Base-by-base conservation (phyloP, 2,113 vertebrate species). In the Limanda limanda region DNA sequence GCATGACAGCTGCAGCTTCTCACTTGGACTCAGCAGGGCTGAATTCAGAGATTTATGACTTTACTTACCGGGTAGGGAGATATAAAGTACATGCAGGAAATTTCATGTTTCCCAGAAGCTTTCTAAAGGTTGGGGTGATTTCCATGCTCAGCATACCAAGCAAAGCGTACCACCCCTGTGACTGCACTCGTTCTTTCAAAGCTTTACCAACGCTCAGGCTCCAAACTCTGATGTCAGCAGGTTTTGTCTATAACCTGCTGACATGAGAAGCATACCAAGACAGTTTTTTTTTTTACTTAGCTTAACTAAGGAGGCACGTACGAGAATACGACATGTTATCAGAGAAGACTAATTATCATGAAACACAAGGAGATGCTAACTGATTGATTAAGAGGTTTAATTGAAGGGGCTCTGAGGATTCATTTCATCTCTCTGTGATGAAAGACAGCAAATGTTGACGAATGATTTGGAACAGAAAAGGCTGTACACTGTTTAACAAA, bases 301-400 rank as follows among this genome's bases (percentile, higher is more conserved):
- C 73, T 79, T 66, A 62, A 82, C 59, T 45, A 75, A 83, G 72
- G 58, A 84, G 61, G 51, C 59, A 37, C 66, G 82, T 74, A 85
- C 78, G 84, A 80, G 45, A 90, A 17, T 54, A 54, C 20, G 20
- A 54, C 18, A 75, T 78, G 71, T 78, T 86, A 71, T 87, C 81
- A 84, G 64, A 78, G 74, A 54, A 77, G 80, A 78, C 71, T 82
- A 88, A 89, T 89, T 90, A 87, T 80, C 80, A 84, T 62, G 79
- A 78, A 90, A 88, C 72, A 88, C 72, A 71, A 86, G 76, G 86
- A 81, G 82, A 93, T 82, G 73, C 79, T 82, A 83, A 92, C 81
- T 85, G 76, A 88, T 88, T 93, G 91, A 91, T 92, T 92, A 86
- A 84, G 77, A 78, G 80, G 81, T 89, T 83, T 85, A 92, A 86